Percentiles rank a stretch among this genome's conserved stretches.
Conservation (phyloP, 2,888 invertebrate genomes). For the Mythimna pallens region DNA sequence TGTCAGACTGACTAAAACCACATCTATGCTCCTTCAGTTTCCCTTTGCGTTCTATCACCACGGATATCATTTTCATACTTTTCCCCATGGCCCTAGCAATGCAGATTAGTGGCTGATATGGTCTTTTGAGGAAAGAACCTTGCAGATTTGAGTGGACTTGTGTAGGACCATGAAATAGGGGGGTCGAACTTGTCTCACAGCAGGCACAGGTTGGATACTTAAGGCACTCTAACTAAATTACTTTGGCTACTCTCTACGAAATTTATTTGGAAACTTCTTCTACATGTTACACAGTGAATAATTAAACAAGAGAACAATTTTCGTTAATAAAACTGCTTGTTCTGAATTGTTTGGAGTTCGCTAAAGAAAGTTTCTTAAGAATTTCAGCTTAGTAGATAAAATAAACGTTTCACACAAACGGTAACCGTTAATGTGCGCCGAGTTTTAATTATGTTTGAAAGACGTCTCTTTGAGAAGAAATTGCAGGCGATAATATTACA, state of each 20-base stretch:
- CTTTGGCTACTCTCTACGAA: constrained; percentile 68
- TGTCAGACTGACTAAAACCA: too few species aligned
- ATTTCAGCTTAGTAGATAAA: constrained; percentile 68
- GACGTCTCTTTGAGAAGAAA: constrained; percentile 45
- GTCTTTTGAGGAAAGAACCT: too few species aligned
- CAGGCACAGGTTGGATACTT: constrained; percentile 66
- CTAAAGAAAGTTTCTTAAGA: constrained; percentile 65
- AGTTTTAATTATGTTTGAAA: constrained; percentile 65
- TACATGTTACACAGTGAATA: constrained; percentile 73
- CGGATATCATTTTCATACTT: too few species aligned
- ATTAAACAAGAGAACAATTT: constrained; percentile 76
- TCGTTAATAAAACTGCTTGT: constrained; percentile 75
- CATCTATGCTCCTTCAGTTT: too few species aligned
- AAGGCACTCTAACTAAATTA: constrained; percentile 73
- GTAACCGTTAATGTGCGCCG: constrained; percentile 57
- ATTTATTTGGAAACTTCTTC: constrained; percentile 79
- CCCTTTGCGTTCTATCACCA: too few species aligned
- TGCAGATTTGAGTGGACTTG: neutral
- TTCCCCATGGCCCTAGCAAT: too few species aligned
- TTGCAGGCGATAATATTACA: constrained; percentile 33
- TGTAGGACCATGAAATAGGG: constrained; percentile 39
- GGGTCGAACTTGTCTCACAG: constrained; percentile 47
- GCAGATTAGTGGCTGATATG: too few species aligned
- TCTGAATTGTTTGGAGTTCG: constrained; percentile 71
- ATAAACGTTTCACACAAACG: constrained; percentile 65